phyloP scores from a whole-genome alignment of 1,140 invertebrate species.

The Chymomyza costata region DNA sequence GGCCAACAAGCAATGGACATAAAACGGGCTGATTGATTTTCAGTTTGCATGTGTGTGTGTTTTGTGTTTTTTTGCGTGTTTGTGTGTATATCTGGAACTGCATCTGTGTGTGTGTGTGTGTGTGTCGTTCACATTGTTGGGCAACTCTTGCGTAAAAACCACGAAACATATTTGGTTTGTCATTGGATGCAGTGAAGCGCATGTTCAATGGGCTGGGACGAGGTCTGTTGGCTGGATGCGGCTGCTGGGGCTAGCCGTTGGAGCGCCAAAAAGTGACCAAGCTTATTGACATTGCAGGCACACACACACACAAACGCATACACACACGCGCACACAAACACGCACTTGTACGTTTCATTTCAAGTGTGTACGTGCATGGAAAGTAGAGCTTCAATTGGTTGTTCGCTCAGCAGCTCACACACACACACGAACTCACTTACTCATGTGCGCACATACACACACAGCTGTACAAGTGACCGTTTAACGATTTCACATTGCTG shows the following conservation, averaged over 20 bases:
- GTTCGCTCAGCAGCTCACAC: conserved; percentile 31
- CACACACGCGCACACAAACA: not conserved
- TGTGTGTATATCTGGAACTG: not conserved
- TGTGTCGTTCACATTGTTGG: conserved; percentile 6
- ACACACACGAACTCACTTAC: conserved; percentile 9
- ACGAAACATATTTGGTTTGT: conserved; percentile 74
- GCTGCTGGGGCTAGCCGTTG: conserved; percentile 28
- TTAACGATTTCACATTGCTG: conserved; percentile 53
- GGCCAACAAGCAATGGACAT: conserved; percentile 27
- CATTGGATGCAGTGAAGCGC: conserved; percentile 64
- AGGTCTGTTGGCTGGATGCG: conserved; percentile 2
- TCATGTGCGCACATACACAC: not conserved
- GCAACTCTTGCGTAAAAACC: conserved; percentile 63
- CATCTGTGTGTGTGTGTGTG: conserved; percentile 5
- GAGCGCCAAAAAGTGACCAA: conserved; percentile 57
- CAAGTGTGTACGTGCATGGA: conserved; percentile 51
- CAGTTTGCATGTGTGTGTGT: too few relatives aligned
- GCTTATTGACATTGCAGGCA: conserved; percentile 59
- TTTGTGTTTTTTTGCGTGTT: too few relatives aligned
- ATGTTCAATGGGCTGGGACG: conserved; percentile 12
- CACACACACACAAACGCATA: conserved; percentile 11
- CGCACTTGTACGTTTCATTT: conserved; percentile 40
- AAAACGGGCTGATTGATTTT: conserved; percentile 59
- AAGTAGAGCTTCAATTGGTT: conserved; percentile 62
- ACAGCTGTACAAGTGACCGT: conserved; percentile 20